phyloP scores from a whole-genome alignment of 2,797 vertebrate species.

The Paguma larvata region DNA sequence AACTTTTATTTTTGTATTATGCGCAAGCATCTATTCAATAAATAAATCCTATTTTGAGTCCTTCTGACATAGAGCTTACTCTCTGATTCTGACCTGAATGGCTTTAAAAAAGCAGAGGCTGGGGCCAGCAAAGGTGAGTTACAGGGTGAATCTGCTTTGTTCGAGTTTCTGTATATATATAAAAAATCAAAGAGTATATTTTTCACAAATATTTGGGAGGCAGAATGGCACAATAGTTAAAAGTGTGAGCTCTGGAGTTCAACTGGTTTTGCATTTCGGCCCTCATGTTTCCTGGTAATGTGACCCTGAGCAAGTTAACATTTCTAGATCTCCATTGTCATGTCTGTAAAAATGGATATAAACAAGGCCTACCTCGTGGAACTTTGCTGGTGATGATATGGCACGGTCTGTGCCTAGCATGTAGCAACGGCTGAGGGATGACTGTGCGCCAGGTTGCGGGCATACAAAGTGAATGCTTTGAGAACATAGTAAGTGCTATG shows the following conservation, averaged over 20 bases:
- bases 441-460: neutral
- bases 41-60: slow-evolving; percentile 25
- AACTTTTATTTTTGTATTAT: slow-evolving; percentile 56
- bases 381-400: neutral
- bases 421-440: neutral
- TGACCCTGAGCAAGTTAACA: neutral
- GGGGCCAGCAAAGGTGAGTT: neutral
- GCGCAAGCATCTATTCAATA: neutral
- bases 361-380: neutral
- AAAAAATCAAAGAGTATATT: neutral
- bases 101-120: neutral
- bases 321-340: neutral
- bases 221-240: neutral
- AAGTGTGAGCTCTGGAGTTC: slow-evolving; percentile 19
- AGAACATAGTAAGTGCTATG: neutral
- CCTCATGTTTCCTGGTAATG: neutral
- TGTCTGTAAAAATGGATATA: neutral
- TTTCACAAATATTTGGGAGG: neutral
- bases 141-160: neutral
- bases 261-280: neutral
- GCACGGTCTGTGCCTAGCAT: neutral
- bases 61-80: neutral
- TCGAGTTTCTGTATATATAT: neutral
- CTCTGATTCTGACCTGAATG: neutral
- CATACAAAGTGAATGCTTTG: neutral